Conservation (phyloP, 2,113 vertebrate species). For the Xenus cinereus region DNA sequence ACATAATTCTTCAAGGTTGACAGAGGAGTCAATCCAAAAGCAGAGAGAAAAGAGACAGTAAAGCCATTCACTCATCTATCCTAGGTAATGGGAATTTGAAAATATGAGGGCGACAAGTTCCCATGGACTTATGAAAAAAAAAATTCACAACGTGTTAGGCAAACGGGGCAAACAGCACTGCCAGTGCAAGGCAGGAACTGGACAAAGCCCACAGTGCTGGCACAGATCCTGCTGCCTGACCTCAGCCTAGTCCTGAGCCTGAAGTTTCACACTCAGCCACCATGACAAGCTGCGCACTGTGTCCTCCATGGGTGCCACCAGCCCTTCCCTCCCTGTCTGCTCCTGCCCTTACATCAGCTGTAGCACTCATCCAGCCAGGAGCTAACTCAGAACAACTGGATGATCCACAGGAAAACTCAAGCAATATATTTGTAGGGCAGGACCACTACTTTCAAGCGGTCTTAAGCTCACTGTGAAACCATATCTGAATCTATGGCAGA, state of each 20-base stretch:
- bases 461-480: neutral
- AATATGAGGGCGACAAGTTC: neutral
- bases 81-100: neutral
- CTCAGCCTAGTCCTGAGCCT: neutral
- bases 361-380: neutral
- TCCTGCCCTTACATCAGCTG: neutral
- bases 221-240: neutral
- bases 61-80: neutral
- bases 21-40: neutral
- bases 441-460: neutral
- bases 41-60: neutral
- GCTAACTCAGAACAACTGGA: neutral
- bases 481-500: neutral
- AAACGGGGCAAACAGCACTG: neutral
- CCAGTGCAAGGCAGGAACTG: neutral
- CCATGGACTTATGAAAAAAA: slow-evolving; percentile 1
- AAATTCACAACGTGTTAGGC: neutral
- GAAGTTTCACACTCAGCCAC: neutral
- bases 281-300: accelerated
- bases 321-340: neutral
- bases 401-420: neutral
- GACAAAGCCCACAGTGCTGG: neutral
- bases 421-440: neutral
- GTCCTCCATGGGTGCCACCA: accelerated
- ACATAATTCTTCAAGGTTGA: neutral